These are phyloP conservation scores for Melanostigma gelatinosum DNA, from an alignment of 2,113 vertebrate genomes.

Conservation along the genomic window DNA sequence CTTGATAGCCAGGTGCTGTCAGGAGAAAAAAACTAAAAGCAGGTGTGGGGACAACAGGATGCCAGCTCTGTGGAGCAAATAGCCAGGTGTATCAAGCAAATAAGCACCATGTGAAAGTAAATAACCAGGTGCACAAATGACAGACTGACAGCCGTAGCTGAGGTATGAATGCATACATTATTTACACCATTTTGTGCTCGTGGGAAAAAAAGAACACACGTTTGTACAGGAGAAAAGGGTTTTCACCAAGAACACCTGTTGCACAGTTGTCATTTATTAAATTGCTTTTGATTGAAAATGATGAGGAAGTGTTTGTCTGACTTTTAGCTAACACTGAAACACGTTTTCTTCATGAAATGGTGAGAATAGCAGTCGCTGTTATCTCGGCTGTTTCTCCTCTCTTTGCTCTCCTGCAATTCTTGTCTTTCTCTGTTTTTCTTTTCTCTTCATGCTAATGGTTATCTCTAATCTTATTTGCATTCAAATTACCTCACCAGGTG, in stretches of 20 bases:
- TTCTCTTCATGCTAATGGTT: conserved; percentile 91
- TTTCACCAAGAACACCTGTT: neutral
- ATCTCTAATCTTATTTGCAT: conserved; percentile 99
- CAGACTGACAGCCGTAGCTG: conserved; percentile 3
- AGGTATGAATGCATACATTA: neutral
- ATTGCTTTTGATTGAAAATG: neutral
- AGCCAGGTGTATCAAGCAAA: conserved; percentile 24
- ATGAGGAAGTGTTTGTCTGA: neutral
- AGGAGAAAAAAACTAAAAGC: neutral
- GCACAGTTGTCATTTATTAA: neutral
- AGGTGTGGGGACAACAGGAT: conserved; percentile 23
- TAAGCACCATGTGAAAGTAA: conserved; percentile 22
- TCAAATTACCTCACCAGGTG: conserved; percentile 99
- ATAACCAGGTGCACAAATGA: conserved; percentile 30
- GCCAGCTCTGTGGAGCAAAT: conserved; percentile 5
- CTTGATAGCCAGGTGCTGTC: conserved; percentile 7
- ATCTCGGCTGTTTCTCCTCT: conserved; percentile 63
- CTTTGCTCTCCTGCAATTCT: conserved; percentile 81
- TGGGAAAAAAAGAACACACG: conserved; percentile 1
- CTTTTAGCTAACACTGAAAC: neutral
- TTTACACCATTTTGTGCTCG: neutral
- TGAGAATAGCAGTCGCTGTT: conserved; percentile 18
- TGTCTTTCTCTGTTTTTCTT: conserved; percentile 81
- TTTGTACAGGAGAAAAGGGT: neutral
- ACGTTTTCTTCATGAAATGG: neutral